A percentile compares a stretch with the other conserved stretches of the same genome.
phyloP scores from a whole-genome alignment of 2,888 invertebrate species.

The Drosophila picticornis region DNA sequence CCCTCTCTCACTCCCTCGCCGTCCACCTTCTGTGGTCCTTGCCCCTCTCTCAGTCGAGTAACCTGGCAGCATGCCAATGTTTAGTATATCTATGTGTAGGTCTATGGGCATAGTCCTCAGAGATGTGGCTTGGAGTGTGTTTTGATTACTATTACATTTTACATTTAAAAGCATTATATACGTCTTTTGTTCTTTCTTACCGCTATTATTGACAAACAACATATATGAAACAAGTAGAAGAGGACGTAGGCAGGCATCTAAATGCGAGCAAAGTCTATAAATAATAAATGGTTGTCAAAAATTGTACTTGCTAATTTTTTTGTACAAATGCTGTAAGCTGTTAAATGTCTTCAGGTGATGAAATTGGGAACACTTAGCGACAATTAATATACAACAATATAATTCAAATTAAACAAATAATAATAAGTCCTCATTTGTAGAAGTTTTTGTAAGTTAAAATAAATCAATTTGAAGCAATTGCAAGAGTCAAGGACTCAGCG shows the following conservation, averaged over 20 bases:
- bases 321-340: too few relatives aligned
- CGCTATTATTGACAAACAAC: not conserved
- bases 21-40: not conserved
- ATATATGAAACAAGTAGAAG: not conserved
- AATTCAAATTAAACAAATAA: not conserved
- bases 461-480: not conserved
- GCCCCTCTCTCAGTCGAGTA: constrained; percentile 27
- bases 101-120: constrained; percentile 5
- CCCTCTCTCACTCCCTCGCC: not conserved
- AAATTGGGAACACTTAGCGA: not conserved
- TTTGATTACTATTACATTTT: constrained; percentile 19
- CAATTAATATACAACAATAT: not conserved
- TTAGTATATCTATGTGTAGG: constrained; percentile 1
- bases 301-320: too few relatives aligned
- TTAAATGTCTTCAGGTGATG: not conserved
- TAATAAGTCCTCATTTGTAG: not conserved
- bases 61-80: constrained; percentile 46
- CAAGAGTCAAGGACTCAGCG: not conserved
- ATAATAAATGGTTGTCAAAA: not conserved
- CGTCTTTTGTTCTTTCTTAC: not conserved
- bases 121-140: constrained; percentile 4
- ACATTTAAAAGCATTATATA: not conserved
- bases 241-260: not conserved
- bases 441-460: not conserved
- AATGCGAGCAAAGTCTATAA: not conserved